A percentile compares a stretch with the other conserved stretches of the same genome.
Evolutionary conservation across 2,113 vertebrate genomes (phyloP).

Genomic region (Platichthys stellatus): DNA sequence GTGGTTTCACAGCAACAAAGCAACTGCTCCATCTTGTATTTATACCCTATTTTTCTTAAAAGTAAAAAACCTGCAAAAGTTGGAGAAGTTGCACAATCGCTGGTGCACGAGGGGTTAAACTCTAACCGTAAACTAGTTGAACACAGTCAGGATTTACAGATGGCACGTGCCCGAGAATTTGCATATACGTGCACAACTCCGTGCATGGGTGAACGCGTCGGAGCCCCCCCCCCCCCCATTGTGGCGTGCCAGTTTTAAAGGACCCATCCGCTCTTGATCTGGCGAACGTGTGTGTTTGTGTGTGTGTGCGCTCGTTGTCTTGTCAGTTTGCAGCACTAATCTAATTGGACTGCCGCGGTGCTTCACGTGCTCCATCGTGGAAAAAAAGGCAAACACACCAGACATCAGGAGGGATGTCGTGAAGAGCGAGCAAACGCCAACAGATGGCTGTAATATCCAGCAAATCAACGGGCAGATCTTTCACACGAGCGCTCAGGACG

Average conservation of each 20-base stretch:
- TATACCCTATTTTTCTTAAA: neutral
- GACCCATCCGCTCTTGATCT: too few species aligned
- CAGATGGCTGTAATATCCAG: constrained; percentile 79
- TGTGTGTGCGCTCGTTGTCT: constrained; percentile 30
- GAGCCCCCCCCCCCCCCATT: neutral
- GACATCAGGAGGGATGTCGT: constrained; percentile 61
- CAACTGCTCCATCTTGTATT: neutral
- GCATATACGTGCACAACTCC: constrained; percentile 20
- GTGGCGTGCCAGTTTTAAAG: too few species aligned
- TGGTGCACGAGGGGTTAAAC: neutral
- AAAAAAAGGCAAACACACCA: constrained; percentile 61
- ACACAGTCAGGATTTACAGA: constrained; percentile 32
- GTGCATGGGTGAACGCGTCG: constrained; percentile 36
- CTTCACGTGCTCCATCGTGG: constrained; percentile 62
- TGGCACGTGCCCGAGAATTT: constrained; percentile 44
- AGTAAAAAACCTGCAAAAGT: too few species aligned
- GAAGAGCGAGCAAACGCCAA: constrained; percentile 66
- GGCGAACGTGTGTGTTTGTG: neutral
- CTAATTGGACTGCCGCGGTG: constrained; percentile 68
- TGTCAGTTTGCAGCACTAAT: constrained; percentile 61
- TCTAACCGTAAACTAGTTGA: constrained; percentile 22
- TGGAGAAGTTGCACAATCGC: neutral
- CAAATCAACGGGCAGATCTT: constrained; percentile 64
- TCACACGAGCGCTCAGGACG: constrained; percentile 38
- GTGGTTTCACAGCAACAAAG: neutral